Percentiles rank a stretch among this genome's conserved stretches.
phyloP scores from a whole-genome alignment of 2,797 vertebrate genomes.

The Alcedo quadribrachys region DNA sequence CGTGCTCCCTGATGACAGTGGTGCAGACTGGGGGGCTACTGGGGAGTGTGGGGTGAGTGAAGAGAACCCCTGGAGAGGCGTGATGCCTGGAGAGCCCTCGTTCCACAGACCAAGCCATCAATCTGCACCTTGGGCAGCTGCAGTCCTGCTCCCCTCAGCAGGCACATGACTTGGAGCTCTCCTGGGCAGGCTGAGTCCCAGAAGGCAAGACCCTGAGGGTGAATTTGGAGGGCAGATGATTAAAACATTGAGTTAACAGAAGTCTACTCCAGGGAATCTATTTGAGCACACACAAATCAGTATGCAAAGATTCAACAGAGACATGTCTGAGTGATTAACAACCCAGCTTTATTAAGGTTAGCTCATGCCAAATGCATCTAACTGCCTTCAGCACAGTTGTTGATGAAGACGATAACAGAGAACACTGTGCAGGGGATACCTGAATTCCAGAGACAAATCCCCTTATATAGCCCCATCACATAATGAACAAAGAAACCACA shows the following conservation, averaged over 20 bases:
- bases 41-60: accelerated
- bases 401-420: constrained; percentile 52
- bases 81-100: accelerated
- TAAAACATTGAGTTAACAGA: not conserved
- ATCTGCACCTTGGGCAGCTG: accelerated
- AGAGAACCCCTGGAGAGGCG: accelerated
- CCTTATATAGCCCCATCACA: constrained; percentile 31
- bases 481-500: constrained; percentile 62
- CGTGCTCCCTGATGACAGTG: accelerated
- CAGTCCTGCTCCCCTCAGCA: accelerated
- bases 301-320: not conserved
- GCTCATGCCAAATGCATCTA: constrained; percentile 60
- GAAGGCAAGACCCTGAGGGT: not conserved
- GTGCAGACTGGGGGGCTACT: accelerated
- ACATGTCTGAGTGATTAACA: constrained; percentile 63
- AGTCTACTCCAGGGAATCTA: not conserved
- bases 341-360: constrained; percentile 42
- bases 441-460: constrained; percentile 66
- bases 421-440: constrained; percentile 29
- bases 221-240: not conserved
- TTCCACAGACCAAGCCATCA: accelerated
- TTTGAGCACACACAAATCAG: constrained; percentile 3
- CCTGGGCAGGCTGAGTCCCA: not conserved
- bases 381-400: constrained; percentile 52
- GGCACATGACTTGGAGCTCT: not conserved